Evolutionary conservation across 2,888 invertebrate species (phyloP).

Genomic region (Amblyjoppa proteus): DNA sequence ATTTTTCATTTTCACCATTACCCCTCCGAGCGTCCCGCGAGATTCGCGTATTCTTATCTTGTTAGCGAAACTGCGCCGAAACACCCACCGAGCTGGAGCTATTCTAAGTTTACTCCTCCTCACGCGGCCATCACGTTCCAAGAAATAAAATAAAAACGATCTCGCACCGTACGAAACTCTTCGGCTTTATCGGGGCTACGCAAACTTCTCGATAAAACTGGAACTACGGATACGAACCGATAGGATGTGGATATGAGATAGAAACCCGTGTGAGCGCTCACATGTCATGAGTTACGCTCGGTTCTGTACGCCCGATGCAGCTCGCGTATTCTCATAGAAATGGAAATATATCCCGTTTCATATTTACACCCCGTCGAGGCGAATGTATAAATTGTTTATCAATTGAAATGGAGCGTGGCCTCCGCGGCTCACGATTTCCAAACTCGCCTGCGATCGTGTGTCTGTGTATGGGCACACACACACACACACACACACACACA

Average conservation of each 20-base stretch:
- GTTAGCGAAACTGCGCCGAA: conserved; percentile 8
- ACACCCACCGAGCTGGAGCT: background rate
- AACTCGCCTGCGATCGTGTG: background rate
- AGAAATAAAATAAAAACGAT: background rate
- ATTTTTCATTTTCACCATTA: background rate
- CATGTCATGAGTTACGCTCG: background rate
- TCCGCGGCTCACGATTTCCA: background rate
- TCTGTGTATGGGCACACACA: background rate
- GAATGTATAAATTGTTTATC: conserved; percentile 59
- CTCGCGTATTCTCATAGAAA: conserved; percentile 49
- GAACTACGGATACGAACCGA: background rate
- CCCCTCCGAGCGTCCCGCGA: background rate
- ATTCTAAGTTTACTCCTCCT: conserved; percentile 2
- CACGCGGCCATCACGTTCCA: conserved; percentile 1
- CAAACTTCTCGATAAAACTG: conserved; percentile 16
- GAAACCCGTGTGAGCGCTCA: background rate
- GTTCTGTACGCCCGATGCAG: background rate
- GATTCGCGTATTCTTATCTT: background rate
- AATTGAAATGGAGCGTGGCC: conserved; percentile 48
- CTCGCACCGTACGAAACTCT: background rate
- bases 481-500: too few relatives aligned
- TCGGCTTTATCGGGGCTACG: background rate
- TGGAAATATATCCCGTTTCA: conserved; percentile 57
- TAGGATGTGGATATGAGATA: background rate
- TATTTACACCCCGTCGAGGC: conserved; percentile 44